Base-by-base conservation (phyloP, 2,113 vertebrate species). In the Sturnus vulgaris region DNA sequence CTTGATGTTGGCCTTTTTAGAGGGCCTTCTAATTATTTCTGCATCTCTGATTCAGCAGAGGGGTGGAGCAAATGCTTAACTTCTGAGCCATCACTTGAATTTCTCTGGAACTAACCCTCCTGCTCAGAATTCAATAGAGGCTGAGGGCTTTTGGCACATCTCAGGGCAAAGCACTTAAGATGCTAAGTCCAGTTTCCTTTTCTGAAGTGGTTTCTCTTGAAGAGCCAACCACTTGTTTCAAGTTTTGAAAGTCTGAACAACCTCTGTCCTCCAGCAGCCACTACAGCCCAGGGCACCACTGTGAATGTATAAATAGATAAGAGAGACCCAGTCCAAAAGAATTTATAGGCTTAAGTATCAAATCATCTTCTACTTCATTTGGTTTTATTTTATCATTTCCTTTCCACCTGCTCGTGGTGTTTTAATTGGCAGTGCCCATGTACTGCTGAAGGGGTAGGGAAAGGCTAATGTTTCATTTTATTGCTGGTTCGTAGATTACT, bases 381-480 rank as follows among this genome's bases (percentile, higher is more conserved):
- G 57, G 19, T 59, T 93, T 81, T 85, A 71, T 82, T 81, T 85
- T 66, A 47, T 57, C 27, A n/a, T 92, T 95, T 95, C 87, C 56
- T 86, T 93, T 83, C 72, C 66, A 93, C 85, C 78, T 46, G 79
- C 61, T 82, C 9, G 14, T 30, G 12, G 21, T 63, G 71, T 93
- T 97, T 97, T 96, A 97, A 90, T 85, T 96, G 93, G 86, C 52
- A 70, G 71, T 85, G 71, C 68, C 90, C 55, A 8, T 39, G 82
- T 20, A 31, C 60, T 90, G 89, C 89, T 81, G 78, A 49, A 90
- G 84, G 30, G 3, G 52, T 82, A 66, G 88, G 79, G 92, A 59
- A 92, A 88, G 59, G 82, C 86, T 95, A 77, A 64, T 93, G 87
- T 97, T 98, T 97, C 91, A 70, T 95, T 94, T 96, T 88, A 96